A percentile compares a stretch with the other conserved stretches of the same genome.
These are phyloP conservation scores for Labroides dimidiatus DNA, from an alignment of 2,797 vertebrate genomes.

Conservation along the genomic window DNA sequence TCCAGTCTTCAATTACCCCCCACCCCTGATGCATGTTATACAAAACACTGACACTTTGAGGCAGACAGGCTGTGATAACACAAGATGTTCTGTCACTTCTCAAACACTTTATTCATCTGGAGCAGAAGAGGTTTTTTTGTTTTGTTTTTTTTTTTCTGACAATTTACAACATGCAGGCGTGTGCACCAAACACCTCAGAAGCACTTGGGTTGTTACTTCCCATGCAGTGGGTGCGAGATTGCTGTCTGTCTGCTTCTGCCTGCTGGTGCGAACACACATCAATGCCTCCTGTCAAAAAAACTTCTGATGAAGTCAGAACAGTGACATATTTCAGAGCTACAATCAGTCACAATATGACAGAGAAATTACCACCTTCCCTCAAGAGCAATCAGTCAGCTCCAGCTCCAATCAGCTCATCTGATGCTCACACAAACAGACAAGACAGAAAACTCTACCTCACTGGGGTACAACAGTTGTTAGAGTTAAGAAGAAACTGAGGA, in stretches of 20 bases:
- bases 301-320: constrained; percentile 74
- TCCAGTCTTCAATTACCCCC: no score
- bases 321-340: constrained; percentile 78
- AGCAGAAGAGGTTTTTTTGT: constrained; percentile 2
- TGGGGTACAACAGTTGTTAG: constrained; percentile 24
- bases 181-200: constrained; percentile 14
- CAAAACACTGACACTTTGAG: constrained; percentile 18
- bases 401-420: constrained; percentile 76
- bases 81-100: constrained; percentile 11
- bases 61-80: constrained; percentile 32
- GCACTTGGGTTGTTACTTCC: constrained; percentile 49
- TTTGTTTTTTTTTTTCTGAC: constrained; percentile 28
- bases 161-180: constrained; percentile 33
- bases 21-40: not conserved
- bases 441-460: constrained; percentile 25
- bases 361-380: constrained; percentile 80
- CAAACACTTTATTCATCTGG: constrained; percentile 24
- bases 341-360: constrained; percentile 82
- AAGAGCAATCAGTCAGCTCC: constrained; percentile 78
- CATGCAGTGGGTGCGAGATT: constrained; percentile 55
- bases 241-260: constrained; percentile 46
- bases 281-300: constrained; percentile 75
- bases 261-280: constrained; percentile 57
- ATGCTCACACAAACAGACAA: constrained; percentile 71
- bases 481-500: constrained; percentile 11